Base-by-base conservation (phyloP, 2,113 vertebrate genomes). In the Phaethon lepturus region DNA sequence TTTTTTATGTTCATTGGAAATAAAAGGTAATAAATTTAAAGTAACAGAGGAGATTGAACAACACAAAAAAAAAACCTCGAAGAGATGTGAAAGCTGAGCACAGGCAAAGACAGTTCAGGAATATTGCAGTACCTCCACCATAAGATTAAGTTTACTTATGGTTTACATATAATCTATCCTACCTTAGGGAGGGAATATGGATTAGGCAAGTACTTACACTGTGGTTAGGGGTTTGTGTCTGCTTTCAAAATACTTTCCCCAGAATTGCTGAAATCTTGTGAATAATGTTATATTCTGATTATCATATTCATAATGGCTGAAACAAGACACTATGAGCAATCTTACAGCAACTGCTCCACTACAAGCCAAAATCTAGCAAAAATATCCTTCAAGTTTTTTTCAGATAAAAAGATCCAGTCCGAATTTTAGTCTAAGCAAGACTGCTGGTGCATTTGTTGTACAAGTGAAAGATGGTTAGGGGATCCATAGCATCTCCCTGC, bases 61-160 rank as follows among this genome's bases (percentile, higher is more conserved):
- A 16, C 2, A 4, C 4, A n/a, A 23, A 28, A 3, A 35, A 3
- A 25, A 24, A 7, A 13, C 3, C 3, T 33, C 22, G n/a, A n/a
- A 44, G 7, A 42, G 7, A 20, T 24, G 12, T 7, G 29, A 58
- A 53, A 53, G 25, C 17, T n/a, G 29, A 86, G 12, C 8, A 63
- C 3, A 62, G 13, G 10, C 9, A 90, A 25, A 79, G 31, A 3
- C 1, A 17, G 5, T 26, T 6, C 35, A 81, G 23, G 17, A 81
- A 29, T 35, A 68, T 19, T 53, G 38, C 33, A 71, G 5, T 79
- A 42, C 47, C 6, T 38, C 33, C 25, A n/a, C 24, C 47, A 63
- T 38, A 90, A 76, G 31, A 68, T 17, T 13, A 44, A 10, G 1
- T 35, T 81, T 59, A 28, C 2, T 53, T 73, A 17, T 3, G 4